Evolutionary conservation across 2,113 vertebrate genomes (phyloP).

Genomic region (Ammodytes marinus): DNA sequence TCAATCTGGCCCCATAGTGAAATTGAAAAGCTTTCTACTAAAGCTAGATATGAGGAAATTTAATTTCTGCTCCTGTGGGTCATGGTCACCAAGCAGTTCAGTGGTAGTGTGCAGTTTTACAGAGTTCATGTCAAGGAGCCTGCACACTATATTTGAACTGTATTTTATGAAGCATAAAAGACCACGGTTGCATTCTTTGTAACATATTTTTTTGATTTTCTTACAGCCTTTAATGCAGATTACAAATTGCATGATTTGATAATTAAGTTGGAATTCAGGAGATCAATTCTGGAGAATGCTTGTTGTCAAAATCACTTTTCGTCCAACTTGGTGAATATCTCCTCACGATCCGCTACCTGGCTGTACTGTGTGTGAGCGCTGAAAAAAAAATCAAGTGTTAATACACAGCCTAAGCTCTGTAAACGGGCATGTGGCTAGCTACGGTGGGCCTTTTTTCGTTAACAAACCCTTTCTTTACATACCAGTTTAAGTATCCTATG

Average conservation of each 20-base stretch:
- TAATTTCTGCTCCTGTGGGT: conserved; percentile 63
- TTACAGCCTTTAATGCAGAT: neutral
- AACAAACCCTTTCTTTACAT: too few relatives aligned
- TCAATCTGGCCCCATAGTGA: conserved; percentile 56
- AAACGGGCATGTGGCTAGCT: too few relatives aligned
- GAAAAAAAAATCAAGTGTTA: too few relatives aligned
- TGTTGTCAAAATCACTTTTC: too few relatives aligned
- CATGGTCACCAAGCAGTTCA: conserved; percentile 63
- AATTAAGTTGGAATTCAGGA: neutral
- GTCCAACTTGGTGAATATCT: too few relatives aligned
- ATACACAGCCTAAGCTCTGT: too few relatives aligned
- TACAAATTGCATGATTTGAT: neutral
- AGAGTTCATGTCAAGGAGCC: conserved; percentile 51
- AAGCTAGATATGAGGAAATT: conserved; percentile 63
- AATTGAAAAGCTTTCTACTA: conserved; percentile 72
- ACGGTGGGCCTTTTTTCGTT: too few relatives aligned
- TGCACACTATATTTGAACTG: conserved; percentile 29
- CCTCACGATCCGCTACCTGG: too few relatives aligned
- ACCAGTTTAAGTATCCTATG: too few relatives aligned
- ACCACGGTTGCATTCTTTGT: neutral
- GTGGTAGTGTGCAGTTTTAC: conserved; percentile 54
- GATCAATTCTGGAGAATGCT: too few relatives aligned
- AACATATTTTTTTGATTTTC: neutral
- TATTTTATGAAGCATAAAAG: conserved; percentile 30
- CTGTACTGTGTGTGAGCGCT: too few relatives aligned